These are phyloP conservation scores for Lissocephala sabroskyi DNA, from an alignment of 2,888 invertebrate genomes.

Conservation along the genomic window DNA sequence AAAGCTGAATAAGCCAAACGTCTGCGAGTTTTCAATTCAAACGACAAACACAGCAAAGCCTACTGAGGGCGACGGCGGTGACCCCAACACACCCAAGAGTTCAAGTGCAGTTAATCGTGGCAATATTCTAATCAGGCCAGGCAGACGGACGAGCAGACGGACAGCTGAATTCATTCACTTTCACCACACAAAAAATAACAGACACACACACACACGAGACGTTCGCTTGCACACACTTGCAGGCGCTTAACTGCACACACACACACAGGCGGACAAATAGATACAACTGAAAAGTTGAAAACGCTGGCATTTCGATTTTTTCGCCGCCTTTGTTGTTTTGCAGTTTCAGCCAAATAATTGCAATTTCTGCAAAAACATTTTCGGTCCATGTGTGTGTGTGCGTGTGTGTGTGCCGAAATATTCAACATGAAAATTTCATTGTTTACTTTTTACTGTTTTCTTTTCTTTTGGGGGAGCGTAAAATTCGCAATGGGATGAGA, in stretches of 20 bases:
- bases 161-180: slow-evolving; percentile 41
- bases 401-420: too few relatives aligned
- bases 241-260: too few relatives aligned
- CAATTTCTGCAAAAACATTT: slow-evolving; percentile 18
- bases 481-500: neutral
- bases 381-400: too few relatives aligned
- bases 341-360: neutral
- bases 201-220: slow-evolving; percentile 1
- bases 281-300: slow-evolving; percentile 43
- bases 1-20: neutral
- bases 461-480: slow-evolving; percentile 17
- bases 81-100: slow-evolving; percentile 13
- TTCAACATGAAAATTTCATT: too few relatives aligned
- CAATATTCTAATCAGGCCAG: neutral
- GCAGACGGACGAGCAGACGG: slow-evolving; percentile 4
- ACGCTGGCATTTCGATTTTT: slow-evolving; percentile 33
- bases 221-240: neutral
- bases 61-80: too few relatives aligned
- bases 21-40: too few relatives aligned
- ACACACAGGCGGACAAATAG: slow-evolving; percentile 8
- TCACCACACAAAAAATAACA: slow-evolving; percentile 38
- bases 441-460: slow-evolving; percentile 51
- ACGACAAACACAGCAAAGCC: slow-evolving; percentile 11
- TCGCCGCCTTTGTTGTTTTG: slow-evolving; percentile 16
- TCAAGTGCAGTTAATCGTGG: slow-evolving; percentile 30